Base-by-base conservation (phyloP, 1,140 invertebrate species). In the Meteorus sp. region DNA sequence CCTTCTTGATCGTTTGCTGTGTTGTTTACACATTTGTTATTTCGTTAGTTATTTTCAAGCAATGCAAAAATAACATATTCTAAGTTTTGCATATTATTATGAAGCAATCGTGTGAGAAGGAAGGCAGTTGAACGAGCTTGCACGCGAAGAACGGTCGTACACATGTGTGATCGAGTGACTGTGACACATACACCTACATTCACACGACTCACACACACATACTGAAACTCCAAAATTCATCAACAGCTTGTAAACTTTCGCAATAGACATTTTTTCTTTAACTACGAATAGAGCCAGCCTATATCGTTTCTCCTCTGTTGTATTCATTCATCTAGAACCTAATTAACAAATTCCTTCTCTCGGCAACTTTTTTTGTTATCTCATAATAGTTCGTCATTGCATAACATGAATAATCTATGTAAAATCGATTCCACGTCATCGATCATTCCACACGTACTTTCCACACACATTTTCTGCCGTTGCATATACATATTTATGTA, bases 211-310 rank as follows among this genome's bases (percentile, higher is more conserved):
- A n/a, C n/a, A 45, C 43, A 23, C n/a, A n/a, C 27, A 48, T 17
- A 31, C n/a, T 23, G 31, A 52, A 52, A 52, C 59, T 50, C 59
- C 50, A 23, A 55, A 60, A 50, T 55, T 50, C 37, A 59, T 67
- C 59, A 66, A 68, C 61, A 59, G 65, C 61, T 33, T 70, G 56
- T 70, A 62, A 75, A 73, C 62, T 69, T 70, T 71, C 66, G 66
- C 64, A 58, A n/a, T 63, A 63, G 66, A 62, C 71, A 54, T 69
- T 69, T 39, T 39, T 39, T 39, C 70, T 69, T 67, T 67, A 74
- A 71, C 70, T 78, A 77, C 70, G 67, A 54, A 76, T 77, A 76
- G 74, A 76, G 74, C 73, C 74, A 76, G 67, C 73, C n/a, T 76
- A 73, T 71, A 68, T 77, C 72, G 71, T 73, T 62, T 68, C 27